Conservation (phyloP, 2,888 invertebrate species). For the Nineta flava region DNA sequence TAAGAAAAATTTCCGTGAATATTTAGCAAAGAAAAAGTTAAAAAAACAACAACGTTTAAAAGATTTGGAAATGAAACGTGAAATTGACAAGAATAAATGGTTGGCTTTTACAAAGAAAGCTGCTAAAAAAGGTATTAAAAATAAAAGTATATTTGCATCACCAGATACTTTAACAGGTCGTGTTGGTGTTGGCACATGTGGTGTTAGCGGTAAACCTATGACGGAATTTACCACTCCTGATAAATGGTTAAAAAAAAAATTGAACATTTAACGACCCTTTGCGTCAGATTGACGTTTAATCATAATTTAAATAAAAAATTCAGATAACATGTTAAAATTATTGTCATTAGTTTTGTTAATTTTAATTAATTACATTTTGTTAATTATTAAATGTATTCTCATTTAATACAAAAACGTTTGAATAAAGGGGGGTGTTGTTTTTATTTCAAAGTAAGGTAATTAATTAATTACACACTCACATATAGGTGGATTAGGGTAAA, state of each 20-base stretch:
- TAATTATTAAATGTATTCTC: no score
- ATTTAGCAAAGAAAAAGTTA: conserved; percentile 77
- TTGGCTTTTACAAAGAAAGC: conserved; percentile 72
- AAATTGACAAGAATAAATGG: conserved; percentile 90
- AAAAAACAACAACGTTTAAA: conserved; percentile 80
- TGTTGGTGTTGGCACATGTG: conserved; percentile 95
- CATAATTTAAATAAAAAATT: no score
- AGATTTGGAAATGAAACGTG: conserved; percentile 79
- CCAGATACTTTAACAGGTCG: conserved; percentile 81
- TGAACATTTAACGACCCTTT: no score
- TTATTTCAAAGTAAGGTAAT: no score
- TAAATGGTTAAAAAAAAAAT: conserved; percentile 69
- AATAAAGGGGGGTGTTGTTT: no score
- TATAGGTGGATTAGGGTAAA: no score
- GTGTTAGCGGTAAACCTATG: conserved; percentile 89
- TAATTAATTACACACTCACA: no score
- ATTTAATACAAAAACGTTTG: no score
- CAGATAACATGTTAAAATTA: no score
- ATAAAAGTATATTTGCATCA: conserved; percentile 83
- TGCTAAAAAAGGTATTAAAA: conserved; percentile 56
- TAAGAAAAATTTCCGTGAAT: conserved; percentile 56
- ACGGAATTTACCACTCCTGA: conserved; percentile 75
- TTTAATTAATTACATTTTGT: no score
- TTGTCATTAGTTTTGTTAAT: no score
- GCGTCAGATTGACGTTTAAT: no score